Evolutionary conservation across 2,113 vertebrate species (phyloP).

Genomic region (Saguinus imperator): DNA sequence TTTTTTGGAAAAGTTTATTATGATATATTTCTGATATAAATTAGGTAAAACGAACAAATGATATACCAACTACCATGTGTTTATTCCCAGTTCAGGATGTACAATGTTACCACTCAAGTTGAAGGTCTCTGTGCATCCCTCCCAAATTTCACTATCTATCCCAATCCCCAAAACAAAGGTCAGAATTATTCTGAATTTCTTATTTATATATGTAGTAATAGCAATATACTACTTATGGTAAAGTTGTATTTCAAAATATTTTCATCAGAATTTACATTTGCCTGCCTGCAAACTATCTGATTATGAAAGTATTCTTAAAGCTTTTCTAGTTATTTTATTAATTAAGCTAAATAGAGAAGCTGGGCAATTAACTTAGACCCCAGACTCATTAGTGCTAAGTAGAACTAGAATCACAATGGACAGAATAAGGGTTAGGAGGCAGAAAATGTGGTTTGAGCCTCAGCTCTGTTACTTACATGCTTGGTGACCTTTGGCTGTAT

Average conservation of each 20-base stretch:
- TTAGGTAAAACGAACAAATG: not conserved
- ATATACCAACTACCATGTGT: not conserved
- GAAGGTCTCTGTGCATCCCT: not conserved
- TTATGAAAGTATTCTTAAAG: not conserved
- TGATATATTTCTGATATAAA: not conserved
- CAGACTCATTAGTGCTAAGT: not conserved
- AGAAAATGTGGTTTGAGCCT: not conserved
- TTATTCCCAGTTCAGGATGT: not conserved
- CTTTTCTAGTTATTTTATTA: not conserved
- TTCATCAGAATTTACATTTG: slow-evolving; percentile 12
- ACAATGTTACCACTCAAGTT: not conserved
- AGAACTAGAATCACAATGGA: not conserved
- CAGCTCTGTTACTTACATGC: not conserved
- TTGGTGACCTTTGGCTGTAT: not conserved
- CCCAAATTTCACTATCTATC: not conserved
- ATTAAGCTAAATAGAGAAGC: not conserved
- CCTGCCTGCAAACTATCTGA: not conserved
- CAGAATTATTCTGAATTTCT: not conserved
- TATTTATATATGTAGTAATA: not conserved
- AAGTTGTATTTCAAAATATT: not conserved
- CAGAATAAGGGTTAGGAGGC: not conserved
- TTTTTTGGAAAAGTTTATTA: not conserved
- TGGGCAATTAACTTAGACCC: not conserved
- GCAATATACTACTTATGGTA: not conserved
- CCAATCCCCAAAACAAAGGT: not conserved